Base-by-base conservation (phyloP, 2,113 vertebrate species). In the Anoplopoma fimbria region DNA sequence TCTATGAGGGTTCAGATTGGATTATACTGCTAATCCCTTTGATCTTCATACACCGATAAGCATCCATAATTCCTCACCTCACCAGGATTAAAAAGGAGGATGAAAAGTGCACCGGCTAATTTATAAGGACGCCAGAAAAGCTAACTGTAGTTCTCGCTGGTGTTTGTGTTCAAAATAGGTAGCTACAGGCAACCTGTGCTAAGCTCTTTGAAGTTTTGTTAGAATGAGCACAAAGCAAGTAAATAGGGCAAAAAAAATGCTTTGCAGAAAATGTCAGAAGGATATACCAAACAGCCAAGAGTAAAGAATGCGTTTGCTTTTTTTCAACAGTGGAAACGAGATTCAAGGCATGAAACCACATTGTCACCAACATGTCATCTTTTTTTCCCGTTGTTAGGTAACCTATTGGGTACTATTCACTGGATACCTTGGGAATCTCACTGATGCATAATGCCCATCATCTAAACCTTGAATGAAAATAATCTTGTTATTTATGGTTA, bases 11-110 rank as follows among this genome's bases (percentile, higher is more conserved):
- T 83, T 90, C 62, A 88, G 92, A 93, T 87, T 74, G 87, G 91
- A 92, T 95, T 92, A 94, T 79, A 77, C 68, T 40, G 42, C 69
- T 90, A 93, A 94, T 91, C 93, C 91, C 62, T 55, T 72, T 91
- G 88, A 92, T 93, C 89, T 92, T 90, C 77, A 92, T 82, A 89
- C 84, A 88, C 75, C 8, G 86, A 94, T 90, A 91, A 90, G 7
- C 47, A 91, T 81, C 81, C 53, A 36, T 92, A 94, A 94, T 92
- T 91, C 87, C 65, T 91, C 82, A 92, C 88, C 83, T 91, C 77
- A 25, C 34, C 29, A 58, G 88, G 88, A 90, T 92, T 92, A 69
- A 80, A 73, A 38, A 79, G 75, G 40, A 67, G 68, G 17, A 85
- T 87, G 34, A 79, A 86, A 91, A 90, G 79, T 73, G 64, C 75